These are phyloP conservation scores for Macrotis lagotis DNA, from an alignment of 2,113 vertebrate genomes.

Conservation along the genomic window DNA sequence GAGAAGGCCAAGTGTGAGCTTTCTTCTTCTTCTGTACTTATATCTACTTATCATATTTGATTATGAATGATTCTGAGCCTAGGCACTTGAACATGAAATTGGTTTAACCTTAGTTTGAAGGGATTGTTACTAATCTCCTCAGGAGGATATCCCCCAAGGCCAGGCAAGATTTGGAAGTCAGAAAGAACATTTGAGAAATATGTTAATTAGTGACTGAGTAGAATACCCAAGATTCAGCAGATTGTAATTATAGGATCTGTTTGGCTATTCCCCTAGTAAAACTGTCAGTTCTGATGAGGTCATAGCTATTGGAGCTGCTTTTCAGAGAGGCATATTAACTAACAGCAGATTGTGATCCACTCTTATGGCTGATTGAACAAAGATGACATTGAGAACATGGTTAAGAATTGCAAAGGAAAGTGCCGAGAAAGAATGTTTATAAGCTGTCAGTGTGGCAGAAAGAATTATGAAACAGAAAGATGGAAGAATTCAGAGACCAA, in stretches of 20 bases:
- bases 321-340: slow-evolving; percentile 96
- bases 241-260: slow-evolving; percentile 96
- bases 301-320: slow-evolving; percentile 97
- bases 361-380: slow-evolving; percentile 99
- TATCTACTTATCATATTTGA: slow-evolving; percentile 97
- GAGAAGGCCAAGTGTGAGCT: slow-evolving; percentile 99
- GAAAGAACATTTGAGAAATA: slow-evolving; percentile 98
- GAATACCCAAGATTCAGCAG: slow-evolving; percentile 95
- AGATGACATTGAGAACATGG: slow-evolving; percentile 96
- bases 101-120: slow-evolving; percentile 93
- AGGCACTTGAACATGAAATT: slow-evolving; percentile 99
- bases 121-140: slow-evolving; percentile 94
- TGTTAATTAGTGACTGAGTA: slow-evolving; percentile 95
- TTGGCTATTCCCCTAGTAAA: slow-evolving; percentile 96
- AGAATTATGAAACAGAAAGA: no score
- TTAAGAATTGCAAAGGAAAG: no score
- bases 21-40: slow-evolving; percentile 98
- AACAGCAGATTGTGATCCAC: slow-evolving; percentile 99
- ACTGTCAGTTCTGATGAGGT: slow-evolving; percentile 98
- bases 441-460: no score
- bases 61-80: slow-evolving; percentile 97
- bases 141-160: slow-evolving; percentile 97
- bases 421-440: no score
- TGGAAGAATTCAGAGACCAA: no score
- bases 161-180: slow-evolving; percentile 98